A percentile compares a stretch with the other conserved stretches of the same genome.
Conservation (phyloP, 2,888 invertebrate genomes). For the Rhopalosiphum nymphaeae region DNA sequence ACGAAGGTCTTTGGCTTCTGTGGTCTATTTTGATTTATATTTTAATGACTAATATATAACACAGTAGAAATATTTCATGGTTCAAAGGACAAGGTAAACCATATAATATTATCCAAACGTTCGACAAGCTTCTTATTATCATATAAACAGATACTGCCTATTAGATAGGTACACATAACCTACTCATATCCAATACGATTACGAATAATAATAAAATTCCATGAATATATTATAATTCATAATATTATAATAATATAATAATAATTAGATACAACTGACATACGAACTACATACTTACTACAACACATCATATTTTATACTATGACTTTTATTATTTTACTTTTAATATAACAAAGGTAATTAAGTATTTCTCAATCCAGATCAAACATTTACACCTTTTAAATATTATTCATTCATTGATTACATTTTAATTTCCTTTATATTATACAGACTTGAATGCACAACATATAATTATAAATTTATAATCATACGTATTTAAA, state of each 20-base stretch:
- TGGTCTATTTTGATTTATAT: constrained; percentile 2
- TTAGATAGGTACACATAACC: background rate
- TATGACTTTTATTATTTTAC: background rate
- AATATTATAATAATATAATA: background rate
- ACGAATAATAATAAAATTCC: background rate
- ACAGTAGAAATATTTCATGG: background rate
- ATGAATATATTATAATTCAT: background rate
- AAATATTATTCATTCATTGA: background rate
- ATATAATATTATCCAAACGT: background rate
- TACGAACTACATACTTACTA: too few species aligned
- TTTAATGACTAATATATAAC: background rate
- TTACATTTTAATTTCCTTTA: background rate
- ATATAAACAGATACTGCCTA: background rate
- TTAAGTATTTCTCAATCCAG: background rate
- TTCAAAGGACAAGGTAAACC: constrained; percentile 31
- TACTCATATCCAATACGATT: background rate
- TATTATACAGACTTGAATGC: background rate
- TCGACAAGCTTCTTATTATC: background rate
- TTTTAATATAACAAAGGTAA: background rate
- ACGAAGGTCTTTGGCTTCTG: constrained; percentile 3
- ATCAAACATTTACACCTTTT: background rate
- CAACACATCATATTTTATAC: background rate
- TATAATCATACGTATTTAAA: background rate
- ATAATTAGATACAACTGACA: background rate
- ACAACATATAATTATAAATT: background rate